Percentiles rank a stretch among this genome's conserved stretches.
Conservation (phyloP, 2,113 vertebrate species). For the Rafetus swinhoei region DNA sequence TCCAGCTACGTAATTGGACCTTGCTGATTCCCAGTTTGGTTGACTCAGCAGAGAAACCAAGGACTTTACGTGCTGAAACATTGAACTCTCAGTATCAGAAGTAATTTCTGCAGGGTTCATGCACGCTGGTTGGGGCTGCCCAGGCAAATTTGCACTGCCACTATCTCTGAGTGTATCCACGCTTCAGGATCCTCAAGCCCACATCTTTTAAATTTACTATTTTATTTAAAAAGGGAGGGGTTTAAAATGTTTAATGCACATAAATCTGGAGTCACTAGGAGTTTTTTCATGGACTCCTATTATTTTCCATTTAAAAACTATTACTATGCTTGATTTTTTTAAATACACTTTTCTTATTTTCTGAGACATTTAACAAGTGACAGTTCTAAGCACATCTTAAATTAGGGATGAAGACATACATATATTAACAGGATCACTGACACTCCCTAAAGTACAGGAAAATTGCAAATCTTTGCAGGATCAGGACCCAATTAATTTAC, state of each 20-base stretch:
- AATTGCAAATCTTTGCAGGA: background rate
- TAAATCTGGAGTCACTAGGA: conserved; percentile 26
- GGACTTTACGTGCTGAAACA: background rate
- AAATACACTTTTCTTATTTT: background rate
- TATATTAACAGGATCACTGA: background rate
- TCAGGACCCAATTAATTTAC: background rate
- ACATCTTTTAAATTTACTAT: background rate
- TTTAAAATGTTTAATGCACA: background rate
- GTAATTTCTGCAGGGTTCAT: background rate
- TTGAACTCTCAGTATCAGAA: background rate
- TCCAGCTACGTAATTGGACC: background rate
- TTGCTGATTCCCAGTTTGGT: rapidly evolving
- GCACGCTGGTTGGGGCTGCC: rapidly evolving
- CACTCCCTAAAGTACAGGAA: background rate
- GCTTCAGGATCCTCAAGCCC: background rate
- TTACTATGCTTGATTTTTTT: background rate
- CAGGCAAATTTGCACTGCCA: rapidly evolving
- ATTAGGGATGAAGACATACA: background rate
- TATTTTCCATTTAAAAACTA: background rate
- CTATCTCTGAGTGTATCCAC: rapidly evolving
- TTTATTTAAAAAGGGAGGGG: background rate
- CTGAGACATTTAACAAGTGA: background rate
- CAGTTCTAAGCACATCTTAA: background rate
- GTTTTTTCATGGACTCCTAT: conserved; percentile 16
- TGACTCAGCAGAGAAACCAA: rapidly evolving